Conservation (phyloP, 2,113 vertebrate genomes). For the Lipotes vexillifer region DNA sequence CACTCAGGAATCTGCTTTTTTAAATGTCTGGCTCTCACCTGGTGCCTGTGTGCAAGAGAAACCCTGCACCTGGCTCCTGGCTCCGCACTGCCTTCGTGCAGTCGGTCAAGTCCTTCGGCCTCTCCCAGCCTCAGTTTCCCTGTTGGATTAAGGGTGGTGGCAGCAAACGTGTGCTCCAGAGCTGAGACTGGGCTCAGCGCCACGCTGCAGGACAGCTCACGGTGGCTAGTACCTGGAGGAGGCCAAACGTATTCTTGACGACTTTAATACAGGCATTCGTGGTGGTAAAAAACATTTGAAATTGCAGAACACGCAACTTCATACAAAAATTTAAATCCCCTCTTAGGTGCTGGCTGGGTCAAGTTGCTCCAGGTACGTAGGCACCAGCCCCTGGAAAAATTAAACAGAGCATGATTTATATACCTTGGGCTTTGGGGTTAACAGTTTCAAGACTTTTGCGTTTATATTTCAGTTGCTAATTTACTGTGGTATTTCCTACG, state of each 20-base stretch:
- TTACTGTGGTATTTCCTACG: background rate
- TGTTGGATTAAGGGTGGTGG: rapidly evolving
- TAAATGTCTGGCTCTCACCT: rapidly evolving
- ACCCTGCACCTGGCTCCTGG: rapidly evolving
- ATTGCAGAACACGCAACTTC: rapidly evolving
- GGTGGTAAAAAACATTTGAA: rapidly evolving
- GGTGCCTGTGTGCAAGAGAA: rapidly evolving
- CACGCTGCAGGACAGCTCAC: rapidly evolving
- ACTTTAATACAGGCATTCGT: rapidly evolving
- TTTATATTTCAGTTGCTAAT: background rate
- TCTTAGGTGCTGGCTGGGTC: background rate
- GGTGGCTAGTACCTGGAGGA: background rate
- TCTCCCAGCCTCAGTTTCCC: background rate
- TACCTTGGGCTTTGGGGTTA: too few relatives aligned
- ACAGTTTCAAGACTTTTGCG: background rate
- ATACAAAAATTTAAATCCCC: too few relatives aligned
- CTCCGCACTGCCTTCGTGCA: rapidly evolving
- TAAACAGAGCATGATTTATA: background rate
- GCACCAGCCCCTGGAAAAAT: background rate
- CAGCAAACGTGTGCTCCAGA: rapidly evolving
- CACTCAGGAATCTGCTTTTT: rapidly evolving
- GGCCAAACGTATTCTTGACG: rapidly evolving
- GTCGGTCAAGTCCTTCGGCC: rapidly evolving
- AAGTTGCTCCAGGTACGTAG: background rate
- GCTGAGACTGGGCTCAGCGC: rapidly evolving